Evolutionary conservation across 2,888 invertebrate genomes (phyloP).

Genomic region (Trachelus iudaicus): DNA sequence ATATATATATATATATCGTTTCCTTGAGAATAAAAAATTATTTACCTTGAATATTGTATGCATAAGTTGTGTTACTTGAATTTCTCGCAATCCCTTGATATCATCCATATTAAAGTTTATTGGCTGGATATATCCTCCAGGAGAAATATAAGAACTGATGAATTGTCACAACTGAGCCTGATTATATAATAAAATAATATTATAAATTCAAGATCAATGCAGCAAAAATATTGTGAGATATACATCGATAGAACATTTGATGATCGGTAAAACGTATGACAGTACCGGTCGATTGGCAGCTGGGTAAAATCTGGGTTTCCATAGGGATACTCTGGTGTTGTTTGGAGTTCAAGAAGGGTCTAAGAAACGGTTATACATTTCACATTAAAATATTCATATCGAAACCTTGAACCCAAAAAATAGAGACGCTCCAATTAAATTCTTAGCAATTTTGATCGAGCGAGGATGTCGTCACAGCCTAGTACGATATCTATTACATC

Average conservation of each 20-base stretch:
- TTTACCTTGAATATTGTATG: background rate
- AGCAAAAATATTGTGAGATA: background rate
- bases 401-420: background rate
- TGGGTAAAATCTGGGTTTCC: constrained; percentile 9
- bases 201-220: background rate
- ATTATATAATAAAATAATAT: background rate
- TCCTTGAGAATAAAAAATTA: background rate
- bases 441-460: constrained; percentile 2
- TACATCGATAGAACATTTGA: background rate
- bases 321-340: constrained; percentile 22
- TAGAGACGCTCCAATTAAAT: background rate
- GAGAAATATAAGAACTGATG: background rate
- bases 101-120: background rate
- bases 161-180: background rate
- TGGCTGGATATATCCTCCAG: background rate
- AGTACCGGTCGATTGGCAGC: background rate
- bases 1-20: background rate
- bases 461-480: constrained; percentile 1
- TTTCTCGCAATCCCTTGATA: background rate
- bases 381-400: background rate
- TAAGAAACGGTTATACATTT: background rate
- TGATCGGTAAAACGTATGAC: background rate
- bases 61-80: background rate
- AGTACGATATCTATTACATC: constrained; percentile 1
- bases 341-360: constrained; percentile 7